Conservation (phyloP, 1,140 invertebrate genomes). For the Ostrea denselamellosa region DNA sequence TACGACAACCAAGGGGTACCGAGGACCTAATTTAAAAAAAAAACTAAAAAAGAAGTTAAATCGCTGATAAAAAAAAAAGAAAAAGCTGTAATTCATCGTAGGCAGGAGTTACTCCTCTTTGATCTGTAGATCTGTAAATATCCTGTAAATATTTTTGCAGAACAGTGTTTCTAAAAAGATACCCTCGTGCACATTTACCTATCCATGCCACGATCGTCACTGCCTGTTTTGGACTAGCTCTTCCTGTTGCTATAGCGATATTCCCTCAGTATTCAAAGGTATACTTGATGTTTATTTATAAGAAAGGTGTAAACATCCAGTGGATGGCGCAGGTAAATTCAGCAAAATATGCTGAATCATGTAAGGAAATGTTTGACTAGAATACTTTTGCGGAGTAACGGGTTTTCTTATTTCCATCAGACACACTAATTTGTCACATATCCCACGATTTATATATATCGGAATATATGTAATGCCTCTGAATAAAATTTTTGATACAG, state of each 20-base stretch:
- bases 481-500: no score
- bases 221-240: constrained; percentile 76
- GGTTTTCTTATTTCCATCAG: no score
- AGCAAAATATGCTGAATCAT: no score
- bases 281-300: constrained; percentile 48
- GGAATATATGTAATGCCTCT: no score
- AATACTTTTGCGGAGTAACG: no score
- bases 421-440: no score
- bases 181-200: constrained; percentile 76
- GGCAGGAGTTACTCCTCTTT: not conserved
- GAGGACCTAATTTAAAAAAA: no score
- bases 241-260: constrained; percentile 78
- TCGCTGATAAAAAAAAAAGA: not conserved
- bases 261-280: constrained; percentile 79
- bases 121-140: not conserved
- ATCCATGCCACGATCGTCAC: constrained; percentile 77
- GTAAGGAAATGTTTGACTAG: no score
- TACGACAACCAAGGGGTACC: no score
- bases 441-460: no score
- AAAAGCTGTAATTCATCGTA: not conserved
- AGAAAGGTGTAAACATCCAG: not conserved
- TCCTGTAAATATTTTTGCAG: constrained; percentile 62
- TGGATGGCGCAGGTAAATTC: no score
- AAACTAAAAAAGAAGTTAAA: no score
- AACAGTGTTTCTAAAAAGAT: constrained; percentile 71